Evolutionary conservation across 2,888 invertebrate species (phyloP), one percentile per base, ranked within the genome.

Genomic region (Monochamus alternatus): DNA sequence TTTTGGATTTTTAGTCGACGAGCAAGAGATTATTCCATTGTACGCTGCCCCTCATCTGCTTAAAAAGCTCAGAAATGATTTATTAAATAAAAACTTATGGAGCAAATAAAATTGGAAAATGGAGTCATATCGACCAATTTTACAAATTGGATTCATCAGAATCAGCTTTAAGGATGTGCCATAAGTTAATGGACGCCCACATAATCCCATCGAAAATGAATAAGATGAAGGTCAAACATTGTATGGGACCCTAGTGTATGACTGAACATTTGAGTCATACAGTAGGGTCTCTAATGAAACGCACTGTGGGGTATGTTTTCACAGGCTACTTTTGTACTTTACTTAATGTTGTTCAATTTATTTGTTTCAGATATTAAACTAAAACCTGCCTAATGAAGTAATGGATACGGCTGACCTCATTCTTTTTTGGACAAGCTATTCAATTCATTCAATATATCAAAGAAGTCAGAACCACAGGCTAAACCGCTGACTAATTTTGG

Each of bases 201-300:
- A 52, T 81, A 3, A 9, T 78, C 22, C 63, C 60, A 30, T 65
- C 65, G 5, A 76, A 79, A 69, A 75, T 80, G 5, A 80, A 80
- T 52, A 81, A 81, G 76, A 81, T 81, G 76, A 81, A 80, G 38
- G 78, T 22, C 22, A 22, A 1, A 22, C 22, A 55, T 1, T n/a
- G 3, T 22, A 5, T 38, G n/a, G n/a, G n/a, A n/a, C n/a, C n/a
- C n/a, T n/a, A n/a, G n/a, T n/a, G n/a, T n/a, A n/a, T n/a, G n/a
- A n/a, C n/a, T n/a, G n/a, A n/a, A n/a, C n/a, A n/a, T n/a, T n/a
- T n/a, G n/a, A 38, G 38, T 38, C 38, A 38, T 38, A 7, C 38
- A 5, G 38, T 38, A 38, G 38, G 38, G 38, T 38, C 38, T 0
- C 2, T 38, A 38, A 55, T 55, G 55, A 55, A 55, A 55, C 55